A percentile compares a stretch with the other conserved stretches of the same genome.
These are phyloP conservation scores for Spermophilus dauricus DNA, from an alignment of 2,113 vertebrate species.

Conservation along the genomic window DNA sequence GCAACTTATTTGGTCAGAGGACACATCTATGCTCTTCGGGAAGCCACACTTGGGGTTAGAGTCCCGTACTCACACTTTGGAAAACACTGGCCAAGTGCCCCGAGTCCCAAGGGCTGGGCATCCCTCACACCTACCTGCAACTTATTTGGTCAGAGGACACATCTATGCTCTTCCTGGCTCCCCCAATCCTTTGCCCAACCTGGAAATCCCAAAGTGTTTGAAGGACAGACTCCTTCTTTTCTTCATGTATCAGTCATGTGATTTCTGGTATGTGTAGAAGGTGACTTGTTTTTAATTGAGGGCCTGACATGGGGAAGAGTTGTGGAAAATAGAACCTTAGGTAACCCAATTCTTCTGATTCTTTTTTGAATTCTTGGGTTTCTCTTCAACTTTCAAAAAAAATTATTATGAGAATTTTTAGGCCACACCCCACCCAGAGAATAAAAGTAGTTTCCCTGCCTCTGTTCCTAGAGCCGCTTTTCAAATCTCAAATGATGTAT, in stretches of 20 bases:
- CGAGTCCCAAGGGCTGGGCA: background rate
- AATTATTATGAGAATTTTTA: background rate
- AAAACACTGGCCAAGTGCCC: background rate
- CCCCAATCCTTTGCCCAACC: accelerated
- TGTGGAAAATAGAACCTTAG: background rate
- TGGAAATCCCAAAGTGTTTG: background rate
- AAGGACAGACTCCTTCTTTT: background rate
- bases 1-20: background rate
- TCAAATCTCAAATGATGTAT: background rate
- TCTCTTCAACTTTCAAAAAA: background rate
- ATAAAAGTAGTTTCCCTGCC: background rate
- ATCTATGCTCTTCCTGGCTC: background rate
- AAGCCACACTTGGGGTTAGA: background rate
- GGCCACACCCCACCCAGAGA: background rate
- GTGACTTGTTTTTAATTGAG: background rate
- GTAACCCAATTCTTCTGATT: background rate
- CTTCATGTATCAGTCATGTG: accelerated
- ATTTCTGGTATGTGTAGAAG: background rate
- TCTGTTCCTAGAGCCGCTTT: background rate
- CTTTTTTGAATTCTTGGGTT: background rate
- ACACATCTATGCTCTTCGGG: background rate
- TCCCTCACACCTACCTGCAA: too few relatives aligned
- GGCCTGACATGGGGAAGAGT: background rate
- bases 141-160: background rate
- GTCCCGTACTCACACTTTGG: background rate